Base-by-base conservation (phyloP, 2,888 invertebrate species). In the Epistrophe eligans region DNA sequence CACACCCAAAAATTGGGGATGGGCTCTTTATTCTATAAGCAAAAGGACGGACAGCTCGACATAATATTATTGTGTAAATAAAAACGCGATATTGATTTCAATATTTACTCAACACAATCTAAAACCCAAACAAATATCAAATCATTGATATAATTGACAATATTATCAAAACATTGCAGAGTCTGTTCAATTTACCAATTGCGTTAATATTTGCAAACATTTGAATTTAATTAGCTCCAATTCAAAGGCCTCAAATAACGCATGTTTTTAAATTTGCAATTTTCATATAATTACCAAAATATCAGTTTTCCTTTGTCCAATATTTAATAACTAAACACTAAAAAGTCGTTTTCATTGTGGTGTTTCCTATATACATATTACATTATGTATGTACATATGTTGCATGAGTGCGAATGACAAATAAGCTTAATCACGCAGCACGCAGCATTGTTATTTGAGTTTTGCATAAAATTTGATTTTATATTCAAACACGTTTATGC, bases 401-500 rank as follows among this genome's bases (percentile, higher is more conserved):
- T 11, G 40, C n/a, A 35, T 11, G 11, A 35, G 58, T 58, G 58
- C 35, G 32, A 52, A 40, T 81, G 81, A 71, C 81, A 76, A 57
- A 70, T 45, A 38, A 24, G 62, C 70, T 76, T 76, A 70, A 81
- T 76, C 48, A 48, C 48, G n/a, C 48, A 48, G 17, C 62, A 71
- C 45, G 62, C 38, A 17, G 70, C 32, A 81, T 64, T 76, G 74
- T 76, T 76, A 76, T 81, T 81, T 76, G 70, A 81, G 76, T 81
- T 81, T 81, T 55, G 70, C 28, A 71, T 71, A 70, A 71, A 81
- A 81, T 81, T 81, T 70, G 76, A 81, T 81, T 81, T 57, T 70
- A 11, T 70, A 76, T 81, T 64, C 55, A 74, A 74, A 80, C 43
- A n/a, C 35, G 32, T 24, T 38, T 38, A 4, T 19, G 4, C 50